Evolutionary conservation across 2,797 vertebrate genomes (phyloP), one percentile per base, ranked within the genome.

Genomic region (Crenuchus spilurus): DNA sequence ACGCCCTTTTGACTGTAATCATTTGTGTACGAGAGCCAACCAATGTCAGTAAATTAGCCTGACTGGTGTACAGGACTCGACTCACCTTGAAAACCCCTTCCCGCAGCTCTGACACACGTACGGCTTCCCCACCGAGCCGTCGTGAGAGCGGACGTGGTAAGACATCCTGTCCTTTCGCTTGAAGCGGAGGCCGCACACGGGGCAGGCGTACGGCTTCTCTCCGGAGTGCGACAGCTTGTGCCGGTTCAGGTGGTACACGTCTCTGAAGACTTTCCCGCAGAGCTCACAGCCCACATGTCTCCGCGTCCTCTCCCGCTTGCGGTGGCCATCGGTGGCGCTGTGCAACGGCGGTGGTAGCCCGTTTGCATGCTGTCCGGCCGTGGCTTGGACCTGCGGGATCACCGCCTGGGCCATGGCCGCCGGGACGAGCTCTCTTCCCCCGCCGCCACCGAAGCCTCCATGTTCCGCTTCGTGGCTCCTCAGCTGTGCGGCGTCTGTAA

Each of bases 41-140:
- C 30, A 35, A 33, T 11, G 18, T 1, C 1, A 14, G 57, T 60
- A 13, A 11, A 16, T 22, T 16, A 2, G 22, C n/a, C n/a, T n/a
- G n/a, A n/a, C n/a, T n/a, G n/a, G n/a, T n/a, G n/a, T n/a, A n/a
- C n/a, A n/a, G n/a, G n/a, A n/a, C n/a, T n/a, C n/a, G n/a, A 82
- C 96, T 96, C 90, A 99, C 97, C 98, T 96, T 83, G 98, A 99
- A 80, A 99, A 99, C 8, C 98, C 98, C 92, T 99, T 99, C n/a
- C 98, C 98, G 77, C 98, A 99, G 93, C 96, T 99, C 92, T 99
- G 97, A 88, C 97, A 99, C 87, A 99, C 98, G 80, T 99, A 99
- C 0, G 98, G 98, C 88, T 99, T 99, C 67, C 98, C 98, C 82
- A 99, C 98, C 0, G 98, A 98, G 35, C 98, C 98, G 75, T 99